phyloP scores from a whole-genome alignment of 2,113 vertebrate species.

The Petaurus breviceps region DNA sequence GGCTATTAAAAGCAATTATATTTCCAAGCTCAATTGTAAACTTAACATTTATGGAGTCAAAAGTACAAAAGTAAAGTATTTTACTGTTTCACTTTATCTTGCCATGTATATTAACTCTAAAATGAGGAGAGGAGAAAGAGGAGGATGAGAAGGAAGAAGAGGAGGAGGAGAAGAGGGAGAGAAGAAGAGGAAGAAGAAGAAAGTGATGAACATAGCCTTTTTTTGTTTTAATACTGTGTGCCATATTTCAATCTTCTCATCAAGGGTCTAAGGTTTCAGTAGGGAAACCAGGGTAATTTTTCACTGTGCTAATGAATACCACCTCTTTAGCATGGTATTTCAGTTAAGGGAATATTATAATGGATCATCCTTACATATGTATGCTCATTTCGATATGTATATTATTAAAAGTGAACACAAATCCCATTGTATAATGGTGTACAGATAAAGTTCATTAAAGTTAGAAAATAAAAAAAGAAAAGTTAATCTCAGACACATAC shows the following conservation, averaged over 20 bases:
- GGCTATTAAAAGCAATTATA: neutral
- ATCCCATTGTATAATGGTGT: neutral
- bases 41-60: neutral
- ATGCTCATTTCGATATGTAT: neutral
- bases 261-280: neutral
- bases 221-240: neutral
- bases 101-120: neutral
- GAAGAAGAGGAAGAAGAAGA: neutral
- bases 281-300: neutral
- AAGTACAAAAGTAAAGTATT: neutral
- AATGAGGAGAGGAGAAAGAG: neutral
- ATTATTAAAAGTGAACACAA: neutral
- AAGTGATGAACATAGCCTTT: neutral
- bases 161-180: too few species aligned
- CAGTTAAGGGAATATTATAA: neutral
- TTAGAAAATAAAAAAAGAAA: neutral
- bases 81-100: neutral
- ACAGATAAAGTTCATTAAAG: neutral
- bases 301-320: neutral
- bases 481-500: neutral
- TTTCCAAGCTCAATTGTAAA: neutral
- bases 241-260: neutral
- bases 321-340: neutral
- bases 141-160: neutral
- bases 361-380: neutral